Evolutionary conservation across 2,113 vertebrate genomes (phyloP).

Genomic region (Malurus elegans): DNA sequence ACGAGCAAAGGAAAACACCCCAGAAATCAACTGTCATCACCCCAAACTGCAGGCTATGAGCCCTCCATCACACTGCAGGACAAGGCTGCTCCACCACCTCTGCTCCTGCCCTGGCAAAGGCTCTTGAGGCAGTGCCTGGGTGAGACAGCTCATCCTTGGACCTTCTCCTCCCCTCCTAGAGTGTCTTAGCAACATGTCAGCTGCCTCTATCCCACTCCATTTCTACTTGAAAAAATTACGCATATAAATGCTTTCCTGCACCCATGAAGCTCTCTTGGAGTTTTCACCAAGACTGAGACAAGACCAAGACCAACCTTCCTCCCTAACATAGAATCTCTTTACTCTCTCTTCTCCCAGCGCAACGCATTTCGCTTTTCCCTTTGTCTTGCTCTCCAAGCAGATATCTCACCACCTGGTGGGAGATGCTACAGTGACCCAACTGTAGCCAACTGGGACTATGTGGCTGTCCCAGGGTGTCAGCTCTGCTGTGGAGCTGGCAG

Average conservation of each 20-base stretch:
- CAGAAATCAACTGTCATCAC: not conserved
- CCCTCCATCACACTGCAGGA: not conserved
- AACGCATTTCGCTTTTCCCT: not conserved
- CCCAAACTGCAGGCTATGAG: rapidly evolving
- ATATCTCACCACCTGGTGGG: not conserved
- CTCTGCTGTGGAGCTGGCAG: not conserved
- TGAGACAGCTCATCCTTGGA: not conserved
- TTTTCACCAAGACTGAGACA: not conserved
- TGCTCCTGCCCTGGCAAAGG: not conserved
- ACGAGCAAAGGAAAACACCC: not conserved
- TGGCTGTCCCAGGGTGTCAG: rapidly evolving
- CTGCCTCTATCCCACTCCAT: not conserved
- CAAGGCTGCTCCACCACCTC: not conserved
- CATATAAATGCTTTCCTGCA: not conserved
- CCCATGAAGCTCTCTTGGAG: not conserved
- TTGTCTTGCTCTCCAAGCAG: not conserved
- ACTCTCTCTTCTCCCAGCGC: not conserved
- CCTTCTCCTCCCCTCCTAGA: not conserved
- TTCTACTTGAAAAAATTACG: not conserved
- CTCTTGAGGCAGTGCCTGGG: not conserved
- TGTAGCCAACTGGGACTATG: not conserved
- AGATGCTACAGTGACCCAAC: not conserved
- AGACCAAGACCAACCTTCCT: not conserved
- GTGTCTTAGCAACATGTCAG: rapidly evolving
- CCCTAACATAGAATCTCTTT: not conserved